Percentiles rank a stretch among this genome's conserved stretches.
Evolutionary conservation across 2,113 vertebrate genomes (phyloP).

Genomic region (Circaetus cinerascens): DNA sequence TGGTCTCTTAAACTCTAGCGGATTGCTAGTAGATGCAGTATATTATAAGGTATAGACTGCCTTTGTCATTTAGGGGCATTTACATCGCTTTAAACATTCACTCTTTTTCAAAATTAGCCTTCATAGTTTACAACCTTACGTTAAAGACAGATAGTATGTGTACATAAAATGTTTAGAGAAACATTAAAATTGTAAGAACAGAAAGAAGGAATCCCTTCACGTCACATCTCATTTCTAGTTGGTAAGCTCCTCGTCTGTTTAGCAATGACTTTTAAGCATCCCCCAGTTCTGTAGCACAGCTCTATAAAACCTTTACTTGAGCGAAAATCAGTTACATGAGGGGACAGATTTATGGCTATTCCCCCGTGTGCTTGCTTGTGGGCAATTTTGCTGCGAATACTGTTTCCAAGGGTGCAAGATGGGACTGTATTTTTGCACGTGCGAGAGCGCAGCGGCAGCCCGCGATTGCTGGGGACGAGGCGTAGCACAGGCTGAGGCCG

Average conservation of each 20-base stretch:
- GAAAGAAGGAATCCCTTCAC: background rate
- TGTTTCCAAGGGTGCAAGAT: background rate
- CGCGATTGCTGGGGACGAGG: accelerated
- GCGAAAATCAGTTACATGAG: background rate
- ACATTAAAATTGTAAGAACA: background rate
- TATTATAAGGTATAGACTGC: background rate
- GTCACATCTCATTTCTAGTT: background rate
- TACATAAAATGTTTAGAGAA: background rate
- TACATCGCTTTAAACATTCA: background rate
- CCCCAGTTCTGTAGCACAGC: background rate
- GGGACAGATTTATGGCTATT: background rate
- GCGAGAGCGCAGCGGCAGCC: accelerated
- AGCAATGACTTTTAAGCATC: background rate
- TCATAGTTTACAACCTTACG: background rate
- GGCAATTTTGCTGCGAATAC: background rate
- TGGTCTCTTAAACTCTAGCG: background rate
- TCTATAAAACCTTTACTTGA: background rate
- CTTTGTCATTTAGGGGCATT: background rate
- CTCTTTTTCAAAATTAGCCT: background rate
- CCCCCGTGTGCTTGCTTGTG: background rate
- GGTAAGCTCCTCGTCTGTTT: background rate
- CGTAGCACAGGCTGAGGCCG: accelerated
- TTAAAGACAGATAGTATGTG: background rate
- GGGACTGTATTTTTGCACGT: background rate
- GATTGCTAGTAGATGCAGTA: background rate